Conservation (phyloP, 2,113 vertebrate genomes). For the Oostethus manadensis region DNA sequence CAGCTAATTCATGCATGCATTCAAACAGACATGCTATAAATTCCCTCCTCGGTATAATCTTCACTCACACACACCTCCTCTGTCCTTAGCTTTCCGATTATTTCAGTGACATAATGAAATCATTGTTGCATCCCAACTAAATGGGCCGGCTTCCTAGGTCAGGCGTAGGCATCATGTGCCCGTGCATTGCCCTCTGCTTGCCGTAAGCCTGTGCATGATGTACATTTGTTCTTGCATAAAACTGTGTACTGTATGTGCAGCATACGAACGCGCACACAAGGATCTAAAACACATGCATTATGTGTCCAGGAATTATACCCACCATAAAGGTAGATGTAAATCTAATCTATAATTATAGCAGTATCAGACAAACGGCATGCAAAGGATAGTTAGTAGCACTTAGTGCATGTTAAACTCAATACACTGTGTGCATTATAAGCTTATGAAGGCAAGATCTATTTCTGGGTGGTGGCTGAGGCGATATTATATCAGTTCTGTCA, state of each 20-base stretch:
- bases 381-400: constrained; percentile 1
- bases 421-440: constrained; percentile 8
- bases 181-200: constrained; percentile 37
- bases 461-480: neutral
- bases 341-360: neutral
- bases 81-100: constrained; percentile 37
- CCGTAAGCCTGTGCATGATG: constrained; percentile 39
- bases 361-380: neutral
- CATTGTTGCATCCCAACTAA: constrained; percentile 56
- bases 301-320: neutral
- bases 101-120: constrained; percentile 57
- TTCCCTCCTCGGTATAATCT: neutral
- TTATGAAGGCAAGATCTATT: constrained; percentile 11
- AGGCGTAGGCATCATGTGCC: constrained; percentile 51
- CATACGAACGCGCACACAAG: neutral
- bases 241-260: neutral
- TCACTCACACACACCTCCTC: constrained; percentile 2
- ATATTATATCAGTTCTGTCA: constrained; percentile 19
- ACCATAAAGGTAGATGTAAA: neutral
- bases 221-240: constrained; percentile 24
- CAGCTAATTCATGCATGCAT: constrained; percentile 15
- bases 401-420: constrained; percentile 13
- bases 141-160: constrained; percentile 41
- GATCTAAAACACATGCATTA: neutral
- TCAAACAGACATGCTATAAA: constrained; percentile 7